These are phyloP conservation scores for Heteropelma amictum DNA, from an alignment of 2,888 invertebrate species.

Conservation along the genomic window DNA sequence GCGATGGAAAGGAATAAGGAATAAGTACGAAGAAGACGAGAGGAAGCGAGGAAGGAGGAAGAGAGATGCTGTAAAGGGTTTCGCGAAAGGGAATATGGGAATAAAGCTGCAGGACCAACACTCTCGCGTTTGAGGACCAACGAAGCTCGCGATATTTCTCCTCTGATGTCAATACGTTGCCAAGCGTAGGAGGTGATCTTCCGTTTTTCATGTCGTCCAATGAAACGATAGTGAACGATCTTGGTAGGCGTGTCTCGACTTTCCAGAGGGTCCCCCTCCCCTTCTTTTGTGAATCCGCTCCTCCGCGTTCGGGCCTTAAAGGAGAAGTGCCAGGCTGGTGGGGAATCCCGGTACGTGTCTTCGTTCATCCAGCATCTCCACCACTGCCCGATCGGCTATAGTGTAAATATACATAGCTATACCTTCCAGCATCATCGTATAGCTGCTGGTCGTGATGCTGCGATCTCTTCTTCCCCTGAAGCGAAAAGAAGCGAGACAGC, in stretches of 20 bases:
- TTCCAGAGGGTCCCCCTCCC: constrained; percentile 46
- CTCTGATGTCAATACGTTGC: constrained; percentile 53
- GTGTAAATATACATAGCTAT: not conserved
- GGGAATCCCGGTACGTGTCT: constrained; percentile 25
- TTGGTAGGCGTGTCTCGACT: constrained; percentile 68
- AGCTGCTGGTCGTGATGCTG: constrained; percentile 56
- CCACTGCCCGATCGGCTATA: constrained; percentile 31
- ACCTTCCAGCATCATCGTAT: constrained; percentile 42
- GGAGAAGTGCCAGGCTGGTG: not conserved
- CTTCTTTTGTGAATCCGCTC: constrained; percentile 33
- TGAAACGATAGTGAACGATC: constrained; percentile 70
- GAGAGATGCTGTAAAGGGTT: constrained; percentile 4
- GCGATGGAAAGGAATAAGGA: constrained; percentile 12
- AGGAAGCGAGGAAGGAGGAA: not conserved
- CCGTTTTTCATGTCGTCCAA: constrained; percentile 64
- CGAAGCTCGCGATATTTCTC: constrained; percentile 46
- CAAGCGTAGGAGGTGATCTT: constrained; percentile 67
- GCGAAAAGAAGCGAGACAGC: constrained; percentile 49
- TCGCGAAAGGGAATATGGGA: constrained; percentile 27
- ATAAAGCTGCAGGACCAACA: constrained; percentile 40
- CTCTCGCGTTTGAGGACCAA: constrained; percentile 39
- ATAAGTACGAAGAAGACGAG: constrained; percentile 13
- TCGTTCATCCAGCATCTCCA: constrained; percentile 51
- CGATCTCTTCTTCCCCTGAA: constrained; percentile 45
- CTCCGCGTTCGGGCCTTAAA: constrained; percentile 21